Evolutionary conservation across 2,888 invertebrate species (phyloP), one percentile per base, ranked within the genome.

Genomic region (Leptinotarsa peninsularis): DNA sequence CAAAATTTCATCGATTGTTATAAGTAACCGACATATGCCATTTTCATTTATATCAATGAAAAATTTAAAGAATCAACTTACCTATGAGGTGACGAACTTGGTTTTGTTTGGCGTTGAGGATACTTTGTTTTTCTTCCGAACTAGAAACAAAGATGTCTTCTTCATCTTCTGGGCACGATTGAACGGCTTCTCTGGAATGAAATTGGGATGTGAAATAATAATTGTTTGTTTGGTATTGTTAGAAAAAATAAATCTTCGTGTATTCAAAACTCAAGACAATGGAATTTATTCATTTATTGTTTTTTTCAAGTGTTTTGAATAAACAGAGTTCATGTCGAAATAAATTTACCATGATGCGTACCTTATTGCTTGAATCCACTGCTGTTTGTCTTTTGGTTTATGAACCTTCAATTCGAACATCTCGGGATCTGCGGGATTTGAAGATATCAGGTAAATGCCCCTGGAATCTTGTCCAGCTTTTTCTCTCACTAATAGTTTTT

Each of bases 331-430:
- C 27, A 27, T 3, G 43, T 43, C 43, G 13, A 66, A 21, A 43
- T 23, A 17, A 17, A 70, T 52, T 74, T n/a, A 18, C 50, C 13
- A 17, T 52, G 10, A 17, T 49, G 10, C 66, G 23, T 60, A 93
- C 91, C 96, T 91, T 83, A 98, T 94, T 56, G 94, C 93, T 84
- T 94, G 93, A 86, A 98, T 96, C 98, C 98, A 98, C 15, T 92
- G 90, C 84, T 94, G 94, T 85, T 96, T 95, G 84, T 98, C 97
- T 87, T 96, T 96, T 49, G 96, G 96, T 79, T 95, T 92, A 84
- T 96, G 95, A 43, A 94, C 93, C 85, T 97, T 93, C 71, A 98
- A 90, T 87, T 98, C 98, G 87, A 98, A 98, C 98, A 98, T 98
- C 90, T 98, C 98, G 0, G 98, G 98, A 85, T 95, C 95, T 4